Conservation (phyloP, 37 sponge, comb jelly and placozoan genomes). For the Aphrocallistes beatrix region DNA sequence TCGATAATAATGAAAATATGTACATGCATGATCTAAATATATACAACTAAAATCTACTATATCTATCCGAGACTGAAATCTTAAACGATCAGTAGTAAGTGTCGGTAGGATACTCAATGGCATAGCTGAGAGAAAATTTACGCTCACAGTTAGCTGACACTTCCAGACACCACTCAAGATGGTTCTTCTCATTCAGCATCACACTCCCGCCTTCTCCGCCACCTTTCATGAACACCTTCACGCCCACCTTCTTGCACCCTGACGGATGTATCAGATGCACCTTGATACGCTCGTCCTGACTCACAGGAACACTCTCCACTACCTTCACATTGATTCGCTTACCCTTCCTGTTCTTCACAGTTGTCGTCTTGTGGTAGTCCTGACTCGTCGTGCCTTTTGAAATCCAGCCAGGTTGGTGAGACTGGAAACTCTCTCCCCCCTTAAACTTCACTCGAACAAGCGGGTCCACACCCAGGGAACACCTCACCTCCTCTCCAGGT, state of each 20-base stretch:
- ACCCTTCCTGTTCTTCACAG: background rate
- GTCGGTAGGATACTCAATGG: background rate
- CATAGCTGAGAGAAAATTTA: background rate
- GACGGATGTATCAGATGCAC: background rate
- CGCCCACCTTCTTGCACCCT: background rate
- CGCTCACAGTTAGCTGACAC: background rate
- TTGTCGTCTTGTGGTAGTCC: background rate
- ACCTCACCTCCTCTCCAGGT: slow-evolving; percentile 12
- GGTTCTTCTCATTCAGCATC: slow-evolving; percentile 9
- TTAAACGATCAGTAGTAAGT: too few relatives aligned
- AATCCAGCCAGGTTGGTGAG: background rate
- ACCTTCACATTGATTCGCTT: background rate
- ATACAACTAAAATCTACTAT: too few relatives aligned
- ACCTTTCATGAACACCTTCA: slow-evolving; percentile 11
- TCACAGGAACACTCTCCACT: slow-evolving; percentile 9
- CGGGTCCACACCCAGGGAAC: slow-evolving; percentile 21
- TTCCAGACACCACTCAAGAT: background rate
- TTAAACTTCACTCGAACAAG: background rate
- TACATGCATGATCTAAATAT: too few relatives aligned
- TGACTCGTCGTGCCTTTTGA: background rate
- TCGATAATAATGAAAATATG: too few relatives aligned
- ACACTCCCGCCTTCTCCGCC: background rate
- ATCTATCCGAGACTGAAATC: too few relatives aligned
- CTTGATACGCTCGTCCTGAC: background rate
- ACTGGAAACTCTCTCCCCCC: background rate